Evolutionary conservation across 2,113 vertebrate genomes (phyloP).

Genomic region (Gadus macrocephalus): DNA sequence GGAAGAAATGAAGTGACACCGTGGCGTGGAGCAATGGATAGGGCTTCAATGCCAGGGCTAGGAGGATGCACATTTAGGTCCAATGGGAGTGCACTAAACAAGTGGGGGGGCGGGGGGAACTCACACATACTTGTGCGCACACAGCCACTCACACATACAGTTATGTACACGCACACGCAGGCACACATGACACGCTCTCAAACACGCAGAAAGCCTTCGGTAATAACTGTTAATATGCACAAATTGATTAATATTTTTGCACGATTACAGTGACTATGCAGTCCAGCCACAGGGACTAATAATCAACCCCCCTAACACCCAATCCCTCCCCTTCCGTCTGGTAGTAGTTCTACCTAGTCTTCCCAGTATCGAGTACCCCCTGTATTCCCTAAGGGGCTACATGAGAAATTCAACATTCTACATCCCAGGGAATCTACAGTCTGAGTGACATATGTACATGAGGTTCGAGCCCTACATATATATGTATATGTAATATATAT

Average conservation of each 20-base stretch:
- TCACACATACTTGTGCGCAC: conserved; percentile 52
- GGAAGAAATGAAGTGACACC: too few relatives aligned
- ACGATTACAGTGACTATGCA: conserved; percentile 59
- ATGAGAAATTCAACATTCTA: conserved; percentile 24
- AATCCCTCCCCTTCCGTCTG: conserved; percentile 20
- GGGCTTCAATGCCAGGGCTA: conserved; percentile 32
- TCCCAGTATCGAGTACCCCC: conserved; percentile 24
- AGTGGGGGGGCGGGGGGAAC: conserved; percentile 55
- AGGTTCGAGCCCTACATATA: conserved; percentile 27
- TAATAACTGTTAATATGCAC: conserved; percentile 65
- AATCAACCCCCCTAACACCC: conserved; percentile 16
- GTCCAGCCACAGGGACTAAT: conserved; percentile 35
- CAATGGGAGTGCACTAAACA: conserved; percentile 67
- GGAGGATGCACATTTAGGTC: conserved; percentile 57
- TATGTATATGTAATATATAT: too few relatives aligned
- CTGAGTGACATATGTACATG: conserved; percentile 38
- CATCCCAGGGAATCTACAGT: conserved; percentile 35
- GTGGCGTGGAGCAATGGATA: too few relatives aligned
- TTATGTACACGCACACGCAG: conserved; percentile 40
- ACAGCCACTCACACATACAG: conserved; percentile 36
- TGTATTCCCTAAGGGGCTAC: conserved; percentile 34
- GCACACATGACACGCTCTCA: conserved; percentile 43
- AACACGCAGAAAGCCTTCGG: conserved; percentile 50
- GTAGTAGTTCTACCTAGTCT: conserved; percentile 12
- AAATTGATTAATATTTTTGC: conserved; percentile 66